Percentiles rank a stretch among this genome's conserved stretches.
These are phyloP conservation scores for Scalopus aquaticus DNA, from an alignment of 2,113 vertebrate genomes.

Conservation along the genomic window DNA sequence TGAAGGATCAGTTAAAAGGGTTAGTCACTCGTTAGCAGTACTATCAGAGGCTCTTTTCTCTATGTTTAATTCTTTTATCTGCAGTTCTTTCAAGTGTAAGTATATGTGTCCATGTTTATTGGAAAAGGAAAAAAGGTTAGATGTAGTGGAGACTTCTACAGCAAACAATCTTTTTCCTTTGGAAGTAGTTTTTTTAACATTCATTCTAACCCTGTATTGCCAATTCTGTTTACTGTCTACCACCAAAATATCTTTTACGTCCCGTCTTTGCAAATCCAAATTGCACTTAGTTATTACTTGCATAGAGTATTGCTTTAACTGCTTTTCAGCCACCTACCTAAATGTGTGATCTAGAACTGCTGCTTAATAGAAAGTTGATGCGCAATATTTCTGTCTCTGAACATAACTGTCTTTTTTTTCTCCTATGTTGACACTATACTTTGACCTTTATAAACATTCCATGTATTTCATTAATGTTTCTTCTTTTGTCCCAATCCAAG, in stretches of 20 bases:
- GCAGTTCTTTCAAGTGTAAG: neutral
- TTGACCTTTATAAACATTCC: neutral
- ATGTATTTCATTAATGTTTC: neutral
- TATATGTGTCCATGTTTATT: neutral
- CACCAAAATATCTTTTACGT: neutral
- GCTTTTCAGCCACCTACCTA: neutral
- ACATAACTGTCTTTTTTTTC: neutral
- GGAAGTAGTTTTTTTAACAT: neutral
- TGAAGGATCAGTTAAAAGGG: neutral
- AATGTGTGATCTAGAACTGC: neutral
- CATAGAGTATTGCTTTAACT: neutral
- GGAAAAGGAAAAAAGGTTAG: neutral
- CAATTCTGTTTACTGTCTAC: neutral
- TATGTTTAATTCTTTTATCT: neutral
- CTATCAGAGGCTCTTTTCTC: neutral
- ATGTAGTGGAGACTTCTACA: neutral
- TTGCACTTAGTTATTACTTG: neutral
- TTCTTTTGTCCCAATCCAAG: neutral
- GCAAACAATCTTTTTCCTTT: neutral
- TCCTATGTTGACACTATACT: neutral
- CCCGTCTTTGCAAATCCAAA: neutral
- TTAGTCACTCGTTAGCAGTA: neutral
- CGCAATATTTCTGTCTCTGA: neutral
- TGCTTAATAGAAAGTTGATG: constrained; percentile 26
- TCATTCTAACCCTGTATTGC: neutral